Evolutionary conservation across 2,113 vertebrate species (phyloP).

Genomic region (Nycticebus coucang): DNA sequence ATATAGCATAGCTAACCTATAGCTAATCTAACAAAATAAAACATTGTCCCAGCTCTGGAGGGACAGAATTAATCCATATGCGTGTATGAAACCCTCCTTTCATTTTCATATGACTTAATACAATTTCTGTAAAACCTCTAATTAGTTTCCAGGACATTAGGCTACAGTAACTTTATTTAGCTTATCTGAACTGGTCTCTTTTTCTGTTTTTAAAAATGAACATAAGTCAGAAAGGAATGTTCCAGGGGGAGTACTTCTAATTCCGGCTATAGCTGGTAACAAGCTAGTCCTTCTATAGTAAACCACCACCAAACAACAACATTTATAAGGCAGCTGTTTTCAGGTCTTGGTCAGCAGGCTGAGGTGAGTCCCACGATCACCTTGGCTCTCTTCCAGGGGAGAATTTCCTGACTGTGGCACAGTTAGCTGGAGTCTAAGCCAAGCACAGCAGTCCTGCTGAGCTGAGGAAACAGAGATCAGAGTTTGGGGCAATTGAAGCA

Average conservation of each 20-base stretch:
- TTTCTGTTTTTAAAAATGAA: not conserved
- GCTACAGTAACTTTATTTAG: conserved; percentile 13
- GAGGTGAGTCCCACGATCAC: not conserved
- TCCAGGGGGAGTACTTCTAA: not conserved
- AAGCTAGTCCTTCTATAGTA: not conserved
- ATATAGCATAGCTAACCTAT: not conserved
- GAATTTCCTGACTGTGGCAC: not conserved
- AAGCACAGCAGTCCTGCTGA: conserved; percentile 18
- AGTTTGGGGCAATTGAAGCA: not conserved
- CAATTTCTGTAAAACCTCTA: not conserved
- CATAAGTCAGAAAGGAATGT: not conserved
- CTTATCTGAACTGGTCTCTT: not conserved
- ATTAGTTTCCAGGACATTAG: not conserved
- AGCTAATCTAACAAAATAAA: conserved; percentile 28
- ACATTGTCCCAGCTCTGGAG: not conserved
- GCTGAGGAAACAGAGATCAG: conserved; percentile 14
- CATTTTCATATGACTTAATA: not conserved
- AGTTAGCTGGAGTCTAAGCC: not conserved
- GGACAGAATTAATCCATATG: not conserved
- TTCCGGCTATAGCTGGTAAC: not conserved
- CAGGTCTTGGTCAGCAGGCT: not conserved
- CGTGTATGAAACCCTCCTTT: not conserved
- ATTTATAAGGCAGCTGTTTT: not conserved
- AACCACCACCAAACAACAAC: not conserved
- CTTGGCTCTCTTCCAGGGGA: not conserved